Evolutionary conservation across 2,113 vertebrate genomes (phyloP).

Genomic region (Cepphus grylle): DNA sequence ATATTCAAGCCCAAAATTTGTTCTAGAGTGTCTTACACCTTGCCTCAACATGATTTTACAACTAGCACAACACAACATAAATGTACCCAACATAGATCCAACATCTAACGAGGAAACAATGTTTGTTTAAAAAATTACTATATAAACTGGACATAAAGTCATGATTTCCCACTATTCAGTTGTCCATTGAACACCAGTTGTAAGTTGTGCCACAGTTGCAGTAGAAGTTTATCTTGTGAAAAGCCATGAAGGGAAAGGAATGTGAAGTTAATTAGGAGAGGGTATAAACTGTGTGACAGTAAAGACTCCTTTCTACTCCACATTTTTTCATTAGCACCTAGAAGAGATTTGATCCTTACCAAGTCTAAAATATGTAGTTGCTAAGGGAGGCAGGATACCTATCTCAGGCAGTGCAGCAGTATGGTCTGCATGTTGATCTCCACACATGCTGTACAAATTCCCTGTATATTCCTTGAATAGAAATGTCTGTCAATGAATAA

Average conservation of each 20-base stretch:
- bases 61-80: background rate
- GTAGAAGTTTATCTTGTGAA: background rate
- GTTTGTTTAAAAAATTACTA: background rate
- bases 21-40: background rate
- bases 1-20: background rate
- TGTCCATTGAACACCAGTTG: background rate
- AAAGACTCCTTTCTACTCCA: background rate
- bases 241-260: background rate
- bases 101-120: background rate
- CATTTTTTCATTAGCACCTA: background rate
- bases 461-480: background rate
- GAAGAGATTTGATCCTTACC: background rate
- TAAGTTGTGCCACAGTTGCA: background rate
- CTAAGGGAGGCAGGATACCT: background rate
- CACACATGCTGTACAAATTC: background rate
- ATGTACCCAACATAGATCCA: background rate
- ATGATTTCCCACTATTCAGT: background rate
- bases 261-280: background rate
- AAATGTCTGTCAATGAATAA: background rate
- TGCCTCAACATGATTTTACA: background rate
- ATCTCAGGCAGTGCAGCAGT: background rate
- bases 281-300: background rate
- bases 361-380: background rate
- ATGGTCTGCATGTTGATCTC: background rate
- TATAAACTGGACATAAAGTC: background rate